Evolutionary conservation across 2,113 vertebrate species (phyloP), one percentile per base, ranked within the genome.

Genomic region (Dendrocopos noguchii): DNA sequence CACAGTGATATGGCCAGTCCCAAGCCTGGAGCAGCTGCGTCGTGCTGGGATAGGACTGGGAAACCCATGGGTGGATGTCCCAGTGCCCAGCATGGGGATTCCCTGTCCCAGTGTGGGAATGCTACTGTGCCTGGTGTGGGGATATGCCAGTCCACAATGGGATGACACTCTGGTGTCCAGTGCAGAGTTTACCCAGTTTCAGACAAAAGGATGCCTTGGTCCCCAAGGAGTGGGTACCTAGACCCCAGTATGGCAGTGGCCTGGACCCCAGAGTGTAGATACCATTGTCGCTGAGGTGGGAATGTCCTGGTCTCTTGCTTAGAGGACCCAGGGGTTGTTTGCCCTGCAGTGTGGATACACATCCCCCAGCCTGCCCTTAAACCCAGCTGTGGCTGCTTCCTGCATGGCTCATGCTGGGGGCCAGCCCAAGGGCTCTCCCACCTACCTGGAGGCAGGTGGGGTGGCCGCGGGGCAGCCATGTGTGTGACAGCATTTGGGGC

Each of bases 1-100:
- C 1, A 1, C 46, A 25, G 18, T 15, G 0, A 15, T 11, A 9
- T 1, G 3, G 71, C 27, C 0, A 0, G 24, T 55, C 29, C 34
- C 3, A 6, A 70, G 36, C 21, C 91, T 33, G 67, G 33, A 72
- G 63, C 0, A 0, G 66, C 66, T 59, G 61, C 68, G 10, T 2
- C 0, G 16, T 8, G 36, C 29, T 27, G 44, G 34, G 27, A 47
- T 1, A 1, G 9, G 46, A 18, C 47, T 64, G 61, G 65, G 33
- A 56, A 55, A 59, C 33, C 25, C 12, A 0, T 6, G 1, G 6
- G 59, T 34, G 7, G 2, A 20, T 34, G 15, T 25, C 56, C 56
- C 1, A 0, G 44, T 60, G 56, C 42, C 3, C 1, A 0, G 42
- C 3, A 1, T 22, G 34, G 50, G 42, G 50, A 64, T 13, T 52